These are phyloP conservation scores for Origma solitaria DNA, from an alignment of 2,113 vertebrate genomes.

Conservation along the genomic window DNA sequence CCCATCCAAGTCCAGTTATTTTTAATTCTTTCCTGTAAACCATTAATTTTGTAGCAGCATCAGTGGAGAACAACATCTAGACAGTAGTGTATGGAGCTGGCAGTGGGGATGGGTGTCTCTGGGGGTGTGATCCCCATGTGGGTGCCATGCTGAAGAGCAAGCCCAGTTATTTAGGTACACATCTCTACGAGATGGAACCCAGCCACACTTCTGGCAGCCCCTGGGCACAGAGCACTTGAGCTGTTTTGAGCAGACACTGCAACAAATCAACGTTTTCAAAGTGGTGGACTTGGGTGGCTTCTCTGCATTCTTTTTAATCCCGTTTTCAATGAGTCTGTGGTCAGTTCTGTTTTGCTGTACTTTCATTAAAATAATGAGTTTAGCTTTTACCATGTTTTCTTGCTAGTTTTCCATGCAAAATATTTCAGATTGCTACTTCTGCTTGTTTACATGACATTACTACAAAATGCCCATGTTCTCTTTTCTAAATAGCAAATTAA, in stretches of 20 bases:
- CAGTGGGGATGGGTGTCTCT: neutral
- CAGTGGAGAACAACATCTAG: neutral
- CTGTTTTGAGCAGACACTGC: neutral
- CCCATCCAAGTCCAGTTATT: neutral
- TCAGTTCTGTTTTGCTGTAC: neutral
- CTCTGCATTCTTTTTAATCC: neutral
- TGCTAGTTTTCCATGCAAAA: neutral
- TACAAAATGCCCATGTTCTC: neutral
- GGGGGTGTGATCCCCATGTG: accelerated
- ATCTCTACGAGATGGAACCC: neutral
- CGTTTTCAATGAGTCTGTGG: neutral
- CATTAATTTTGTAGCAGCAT: neutral
- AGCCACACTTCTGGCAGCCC: neutral
- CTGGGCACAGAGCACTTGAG: accelerated
- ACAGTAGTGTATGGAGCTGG: too few species aligned
- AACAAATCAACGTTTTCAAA: neutral
- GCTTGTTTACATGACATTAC: conserved; percentile 24
- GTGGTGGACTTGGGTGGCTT: neutral
- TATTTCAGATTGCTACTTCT: neutral
- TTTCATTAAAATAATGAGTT: neutral
- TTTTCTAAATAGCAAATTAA: neutral
- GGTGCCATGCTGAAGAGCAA: neutral
- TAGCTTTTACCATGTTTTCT: neutral
- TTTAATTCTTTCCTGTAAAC: neutral
- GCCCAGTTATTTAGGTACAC: neutral